Evolutionary conservation across 2,888 invertebrate species (phyloP).

Genomic region (Amphipyra berbera): DNA sequence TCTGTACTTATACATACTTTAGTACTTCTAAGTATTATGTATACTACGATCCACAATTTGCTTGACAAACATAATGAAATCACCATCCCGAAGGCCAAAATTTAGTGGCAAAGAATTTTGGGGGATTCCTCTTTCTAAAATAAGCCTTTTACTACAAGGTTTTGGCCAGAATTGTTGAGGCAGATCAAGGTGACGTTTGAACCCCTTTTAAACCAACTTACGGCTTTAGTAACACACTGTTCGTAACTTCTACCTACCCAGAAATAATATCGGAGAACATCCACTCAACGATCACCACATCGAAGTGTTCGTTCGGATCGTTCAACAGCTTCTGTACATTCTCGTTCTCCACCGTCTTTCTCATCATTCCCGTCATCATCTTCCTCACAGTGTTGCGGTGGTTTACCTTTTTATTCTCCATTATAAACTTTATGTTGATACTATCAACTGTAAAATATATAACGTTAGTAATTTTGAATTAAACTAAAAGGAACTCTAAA

Average conservation of each 20-base stretch:
- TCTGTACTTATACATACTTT: too few relatives aligned
- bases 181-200: too few relatives aligned
- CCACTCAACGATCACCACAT: constrained; percentile 67
- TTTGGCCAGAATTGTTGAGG: too few relatives aligned
- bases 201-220: background rate
- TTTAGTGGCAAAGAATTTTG: too few relatives aligned
- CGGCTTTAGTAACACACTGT: background rate
- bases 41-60: too few relatives aligned
- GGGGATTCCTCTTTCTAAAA: too few relatives aligned
- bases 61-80: too few relatives aligned
- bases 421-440: constrained; percentile 42
- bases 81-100: too few relatives aligned
- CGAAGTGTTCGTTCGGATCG: constrained; percentile 62
- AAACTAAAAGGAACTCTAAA: too few relatives aligned
- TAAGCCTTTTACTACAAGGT: too few relatives aligned
- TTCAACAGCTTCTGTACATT: constrained; percentile 61
- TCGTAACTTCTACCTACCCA: constrained; percentile 50
- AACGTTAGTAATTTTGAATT: background rate
- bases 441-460: constrained; percentile 17
- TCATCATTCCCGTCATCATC: constrained; percentile 25
- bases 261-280: constrained; percentile 54
- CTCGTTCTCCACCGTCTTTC: constrained; percentile 51
- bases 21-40: too few relatives aligned
- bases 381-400: constrained; percentile 3
- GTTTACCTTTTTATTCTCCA: constrained; percentile 10